Base-by-base conservation (phyloP, 2,888 invertebrate species). In the Sturmia bella region DNA sequence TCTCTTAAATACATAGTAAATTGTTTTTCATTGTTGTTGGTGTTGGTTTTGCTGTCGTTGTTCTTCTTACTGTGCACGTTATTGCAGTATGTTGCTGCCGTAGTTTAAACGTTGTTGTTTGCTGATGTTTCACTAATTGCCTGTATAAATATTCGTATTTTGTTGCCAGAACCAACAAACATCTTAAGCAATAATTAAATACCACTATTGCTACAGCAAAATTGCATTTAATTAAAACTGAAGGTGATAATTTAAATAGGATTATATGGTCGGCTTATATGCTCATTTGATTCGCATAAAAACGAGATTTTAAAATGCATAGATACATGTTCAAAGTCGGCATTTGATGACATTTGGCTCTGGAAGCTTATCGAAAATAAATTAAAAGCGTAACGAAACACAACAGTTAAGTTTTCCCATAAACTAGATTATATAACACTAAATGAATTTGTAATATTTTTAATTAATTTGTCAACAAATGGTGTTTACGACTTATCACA, bases 111-210 rank as follows among this genome's bases (percentile, higher is more conserved):
- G 59, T 37, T 43, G 45, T 72, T 70, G 70, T 57, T 56, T 43
- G 70, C 66, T 68, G 78, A 78, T 74, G 82, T 82, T 78, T 78
- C 69, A 74, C 78, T 82, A 82, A 82, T 82, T 82, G 77, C 64
- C 63, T 48, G 57, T 59, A 72, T 72, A 72, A 72, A 72, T 72
- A 75, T 72, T 77, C 39, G 77, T 39, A 63, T 73, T 66, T 79
- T 37, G 79, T 68, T 54, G 70, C 73, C 73, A 72, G 69, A 82
- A 61, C 54, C 45, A 72, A 70, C 39, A 72, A 69, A 70, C 74
- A 70, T 70, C 64, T 74, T 70, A 70, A 78, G 74, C 78, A 82
- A 75, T 75, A 78, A 82, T 78, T 82, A 82, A 82, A 82, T 78
- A 74, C 78, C 82, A 82, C 69, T 45, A 27, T 39, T n/a, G 59